Evolutionary conservation across 2,888 invertebrate species (phyloP), one percentile per base, ranked within the genome.

Genomic region (Patella pellucida): DNA sequence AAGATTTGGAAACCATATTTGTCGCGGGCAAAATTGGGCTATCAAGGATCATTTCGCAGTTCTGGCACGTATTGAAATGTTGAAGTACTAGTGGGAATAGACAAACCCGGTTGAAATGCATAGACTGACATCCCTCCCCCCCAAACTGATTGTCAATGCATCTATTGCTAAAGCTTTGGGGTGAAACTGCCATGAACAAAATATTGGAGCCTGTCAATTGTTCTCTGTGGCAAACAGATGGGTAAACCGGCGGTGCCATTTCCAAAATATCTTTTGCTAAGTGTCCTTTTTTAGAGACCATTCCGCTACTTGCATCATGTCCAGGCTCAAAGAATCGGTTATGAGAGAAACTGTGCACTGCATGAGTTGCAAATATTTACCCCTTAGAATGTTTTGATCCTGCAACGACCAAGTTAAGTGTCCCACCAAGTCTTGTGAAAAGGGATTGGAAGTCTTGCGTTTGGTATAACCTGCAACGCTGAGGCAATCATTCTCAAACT

Each of bases 81-180:
- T 41, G 41, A 41, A 41, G 41, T 41, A 41, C 41, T 41, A 9
- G 9, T 41, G 41, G 41, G 31, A 41, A 4, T 41, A 41, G 41
- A 41, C 41, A 41, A 41, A 78, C 23, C 23, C 9, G 79, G 79
- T 5, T 76, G 77, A 67, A 74, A 79, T 12, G 76, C 77, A 71
- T 79, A 78, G 3, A 74, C 79, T 69, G 73, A 75, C 75, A 79
- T 73, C 7, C 62, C 52, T n/a, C 75, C 73, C 52, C 27, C 73
- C 73, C 79, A 75, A 79, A n/a, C 71, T 54, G 27, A 79, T 78
- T 68, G 76, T 56, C 54, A 79, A 51, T 1, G 79, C 79, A 76
- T 78, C 76, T 69, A 68, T 14, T 69, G 77, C 74, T 14, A 50
- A 69, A 50, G 79, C 78, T 52, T 54, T 15, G 51, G 50, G 73